A percentile compares a stretch with the other conserved stretches of the same genome.
Conservation (phyloP, 1,140 invertebrate genomes). For the Cylas formicarius region DNA sequence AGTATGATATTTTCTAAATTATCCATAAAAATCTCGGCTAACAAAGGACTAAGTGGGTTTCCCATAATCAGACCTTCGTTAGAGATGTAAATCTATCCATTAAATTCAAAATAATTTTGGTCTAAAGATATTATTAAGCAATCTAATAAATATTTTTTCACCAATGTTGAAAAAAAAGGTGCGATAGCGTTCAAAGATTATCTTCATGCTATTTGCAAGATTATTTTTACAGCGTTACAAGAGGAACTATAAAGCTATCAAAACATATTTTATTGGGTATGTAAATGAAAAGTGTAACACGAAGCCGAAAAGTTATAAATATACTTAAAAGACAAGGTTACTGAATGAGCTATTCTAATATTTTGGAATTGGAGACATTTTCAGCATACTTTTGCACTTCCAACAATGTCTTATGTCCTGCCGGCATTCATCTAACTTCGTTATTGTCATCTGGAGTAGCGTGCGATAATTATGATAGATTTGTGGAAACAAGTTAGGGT, state of each 20-base stretch:
- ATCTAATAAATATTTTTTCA: no score
- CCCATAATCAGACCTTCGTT: no score
- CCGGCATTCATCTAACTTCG: constrained; percentile 20
- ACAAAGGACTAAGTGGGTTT: no score
- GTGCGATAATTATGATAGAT: constrained; percentile 44
- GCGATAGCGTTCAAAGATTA: no score
- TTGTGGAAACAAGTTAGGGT: constrained; percentile 42
- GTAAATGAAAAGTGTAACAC: constrained; percentile 36
- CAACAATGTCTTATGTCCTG: constrained; percentile 28
- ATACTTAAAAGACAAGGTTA: constrained; percentile 35
- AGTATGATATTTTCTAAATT: no score
- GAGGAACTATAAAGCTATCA: constrained; percentile 30
- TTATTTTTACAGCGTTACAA: no score
- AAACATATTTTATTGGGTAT: constrained; percentile 30
- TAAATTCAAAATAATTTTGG: no score
- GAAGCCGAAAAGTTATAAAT: constrained; percentile 32
- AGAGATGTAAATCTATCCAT: no score
- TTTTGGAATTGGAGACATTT: constrained; percentile 37
- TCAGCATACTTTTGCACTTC: constrained; percentile 11
- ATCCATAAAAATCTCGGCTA: no score
- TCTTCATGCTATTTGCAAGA: no score
- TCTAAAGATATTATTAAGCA: no score
- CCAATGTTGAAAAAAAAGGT: no score
- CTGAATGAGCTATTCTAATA: constrained; percentile 32
- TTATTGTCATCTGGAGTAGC: constrained; percentile 35